Conservation (phyloP, 2,888 invertebrate species). For the Adelphocoris suturalis region DNA sequence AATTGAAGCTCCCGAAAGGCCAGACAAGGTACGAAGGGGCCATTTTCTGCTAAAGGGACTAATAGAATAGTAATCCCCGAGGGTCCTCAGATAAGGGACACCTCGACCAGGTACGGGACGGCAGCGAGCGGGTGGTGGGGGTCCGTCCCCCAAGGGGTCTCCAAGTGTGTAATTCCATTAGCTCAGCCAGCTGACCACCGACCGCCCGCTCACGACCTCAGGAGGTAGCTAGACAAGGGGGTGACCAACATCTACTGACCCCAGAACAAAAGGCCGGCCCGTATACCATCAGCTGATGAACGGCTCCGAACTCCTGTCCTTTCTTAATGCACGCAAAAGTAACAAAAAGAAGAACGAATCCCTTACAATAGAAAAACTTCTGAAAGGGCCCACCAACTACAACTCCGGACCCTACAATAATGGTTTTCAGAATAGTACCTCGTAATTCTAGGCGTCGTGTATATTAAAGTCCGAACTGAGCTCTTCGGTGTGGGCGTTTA, state of each 20-base stretch:
- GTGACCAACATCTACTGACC: background rate
- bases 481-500: too few species aligned
- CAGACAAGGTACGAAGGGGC: background rate
- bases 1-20: too few species aligned
- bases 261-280: background rate
- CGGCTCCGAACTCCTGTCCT: background rate
- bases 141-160: background rate
- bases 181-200: background rate
- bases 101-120: too few species aligned
- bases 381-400: background rate
- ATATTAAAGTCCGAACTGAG: too few species aligned
- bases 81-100: too few species aligned
- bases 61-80: background rate
- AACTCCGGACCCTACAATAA: background rate
- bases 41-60: constrained; percentile 14
- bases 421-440: background rate
- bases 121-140: background rate
- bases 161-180: constrained; percentile 19
- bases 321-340: background rate
- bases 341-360: background rate
- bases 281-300: background rate
- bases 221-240: background rate
- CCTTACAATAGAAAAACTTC: background rate
- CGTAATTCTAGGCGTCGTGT: background rate
- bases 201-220: background rate